Conservation (phyloP, 2,888 invertebrate species). For the Volucella inflata region DNA sequence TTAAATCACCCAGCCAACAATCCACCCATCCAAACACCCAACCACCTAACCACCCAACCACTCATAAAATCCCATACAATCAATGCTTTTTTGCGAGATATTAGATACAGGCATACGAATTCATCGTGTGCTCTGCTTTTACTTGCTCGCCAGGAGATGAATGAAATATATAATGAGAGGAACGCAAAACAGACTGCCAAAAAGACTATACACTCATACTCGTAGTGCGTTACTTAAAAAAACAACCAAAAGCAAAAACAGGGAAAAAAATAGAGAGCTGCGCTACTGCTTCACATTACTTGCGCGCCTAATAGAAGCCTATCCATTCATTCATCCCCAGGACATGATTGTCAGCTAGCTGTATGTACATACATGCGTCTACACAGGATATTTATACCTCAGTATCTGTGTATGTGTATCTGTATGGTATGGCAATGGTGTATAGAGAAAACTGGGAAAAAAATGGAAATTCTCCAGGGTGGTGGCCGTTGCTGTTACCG, state of each 20-base stretch:
- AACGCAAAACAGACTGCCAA: constrained; percentile 65
- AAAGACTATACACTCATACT: constrained; percentile 19
- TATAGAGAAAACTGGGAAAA: constrained; percentile 43
- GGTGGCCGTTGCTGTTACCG: constrained; percentile 51
- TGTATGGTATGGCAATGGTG: constrained; percentile 15
- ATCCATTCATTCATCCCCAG: constrained; percentile 74
- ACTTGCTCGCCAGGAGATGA: constrained; percentile 60
- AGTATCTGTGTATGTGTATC: constrained; percentile 12
- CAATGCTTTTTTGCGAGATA: constrained; percentile 5
- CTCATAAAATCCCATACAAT: constrained; percentile 20
- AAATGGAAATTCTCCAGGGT: constrained; percentile 49
- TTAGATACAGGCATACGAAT: constrained; percentile 1
- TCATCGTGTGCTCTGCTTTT: constrained; percentile 19
- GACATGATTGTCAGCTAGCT: constrained; percentile 59
- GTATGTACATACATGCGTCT: constrained; percentile 12
- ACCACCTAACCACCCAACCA: background rate
- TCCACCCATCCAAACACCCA: constrained; percentile 4
- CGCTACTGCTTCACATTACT: constrained; percentile 72
- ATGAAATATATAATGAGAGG: constrained; percentile 73
- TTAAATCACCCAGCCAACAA: background rate
- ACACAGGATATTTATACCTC: background rate
- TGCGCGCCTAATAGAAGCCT: constrained; percentile 68
- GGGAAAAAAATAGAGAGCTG: constrained; percentile 35
- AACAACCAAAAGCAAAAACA: constrained; percentile 27
- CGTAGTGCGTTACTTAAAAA: constrained; percentile 49